These are phyloP conservation scores for Periophthalmus modestus DNA, from an alignment of 2,113 vertebrate species.

Conservation along the genomic window DNA sequence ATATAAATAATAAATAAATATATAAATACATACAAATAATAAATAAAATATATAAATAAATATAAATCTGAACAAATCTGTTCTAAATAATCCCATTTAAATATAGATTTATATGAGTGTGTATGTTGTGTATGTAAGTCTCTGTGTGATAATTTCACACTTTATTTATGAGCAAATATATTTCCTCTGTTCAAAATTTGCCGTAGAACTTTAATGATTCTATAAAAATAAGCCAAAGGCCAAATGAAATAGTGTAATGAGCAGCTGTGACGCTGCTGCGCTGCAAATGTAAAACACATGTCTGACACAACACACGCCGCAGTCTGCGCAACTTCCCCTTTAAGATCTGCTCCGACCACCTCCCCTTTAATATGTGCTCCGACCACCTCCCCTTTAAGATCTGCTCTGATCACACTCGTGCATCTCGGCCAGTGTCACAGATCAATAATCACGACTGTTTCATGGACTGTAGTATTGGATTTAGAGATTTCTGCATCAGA, in stretches of 20 bases:
- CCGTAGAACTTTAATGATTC: background rate
- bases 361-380: too few species aligned
- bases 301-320: background rate
- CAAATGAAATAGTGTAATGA: background rate
- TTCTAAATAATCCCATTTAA: too few species aligned
- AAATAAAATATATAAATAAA: too few species aligned
- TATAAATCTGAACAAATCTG: too few species aligned
- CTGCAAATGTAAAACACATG: background rate
- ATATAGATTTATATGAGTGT: too few species aligned
- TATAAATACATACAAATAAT: too few species aligned
- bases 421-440: slow-evolving; percentile 20
- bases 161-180: background rate
- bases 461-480: slow-evolving; percentile 43
- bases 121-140: too few species aligned
- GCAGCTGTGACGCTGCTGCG: background rate
- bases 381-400: slow-evolving; percentile 25
- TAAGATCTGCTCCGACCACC: too few species aligned
- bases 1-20: too few species aligned
- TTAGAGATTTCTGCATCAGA: slow-evolving; percentile 38
- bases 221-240: background rate
- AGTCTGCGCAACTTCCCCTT: slow-evolving; percentile 20
- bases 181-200: background rate
- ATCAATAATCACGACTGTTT: slow-evolving; percentile 45
- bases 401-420: background rate
- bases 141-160: background rate